These are phyloP conservation scores for Mesocricetus auratus DNA, from an alignment of 2,113 vertebrate species.

Conservation along the genomic window DNA sequence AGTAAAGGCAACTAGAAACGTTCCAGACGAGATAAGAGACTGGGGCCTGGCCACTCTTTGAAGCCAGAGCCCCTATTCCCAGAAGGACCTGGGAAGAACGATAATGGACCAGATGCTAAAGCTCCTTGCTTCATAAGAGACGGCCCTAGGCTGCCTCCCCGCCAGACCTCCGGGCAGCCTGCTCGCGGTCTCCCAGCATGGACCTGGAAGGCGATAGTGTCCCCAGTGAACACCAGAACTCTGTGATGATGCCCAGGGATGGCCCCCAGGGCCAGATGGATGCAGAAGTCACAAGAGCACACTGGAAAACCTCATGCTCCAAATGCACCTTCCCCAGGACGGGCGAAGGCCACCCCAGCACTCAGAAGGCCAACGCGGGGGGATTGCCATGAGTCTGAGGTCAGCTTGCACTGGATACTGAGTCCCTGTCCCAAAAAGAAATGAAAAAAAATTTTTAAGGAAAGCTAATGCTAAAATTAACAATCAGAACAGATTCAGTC, in stretches of 20 bases:
- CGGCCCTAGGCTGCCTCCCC: neutral
- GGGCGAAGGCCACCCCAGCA: neutral
- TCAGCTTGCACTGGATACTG: neutral
- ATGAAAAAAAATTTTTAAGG: neutral
- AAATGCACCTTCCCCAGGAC: neutral
- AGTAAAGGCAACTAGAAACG: conserved; percentile 58
- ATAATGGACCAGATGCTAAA: neutral
- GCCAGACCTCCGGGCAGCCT: neutral
- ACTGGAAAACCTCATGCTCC: neutral
- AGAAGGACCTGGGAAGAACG: conserved; percentile 59
- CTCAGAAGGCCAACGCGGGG: neutral
- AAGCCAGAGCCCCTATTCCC: conserved; percentile 31
- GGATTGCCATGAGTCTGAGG: neutral
- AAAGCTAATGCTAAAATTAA: neutral
- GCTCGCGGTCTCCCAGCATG: neutral
- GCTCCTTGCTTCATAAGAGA: neutral
- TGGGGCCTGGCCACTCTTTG: conserved; percentile 45
- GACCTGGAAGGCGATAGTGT: neutral
- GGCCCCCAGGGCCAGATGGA: neutral
- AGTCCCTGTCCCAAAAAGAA: no score
- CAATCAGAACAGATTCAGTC: neutral
- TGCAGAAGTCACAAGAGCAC: neutral
- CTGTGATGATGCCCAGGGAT: neutral
- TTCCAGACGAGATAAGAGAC: conserved; percentile 39
- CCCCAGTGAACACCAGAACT: neutral